Percentiles rank a stretch among this genome's conserved stretches.
Evolutionary conservation across 1,140 invertebrate species (phyloP).

Genomic region (Drosophila fuyamai): DNA sequence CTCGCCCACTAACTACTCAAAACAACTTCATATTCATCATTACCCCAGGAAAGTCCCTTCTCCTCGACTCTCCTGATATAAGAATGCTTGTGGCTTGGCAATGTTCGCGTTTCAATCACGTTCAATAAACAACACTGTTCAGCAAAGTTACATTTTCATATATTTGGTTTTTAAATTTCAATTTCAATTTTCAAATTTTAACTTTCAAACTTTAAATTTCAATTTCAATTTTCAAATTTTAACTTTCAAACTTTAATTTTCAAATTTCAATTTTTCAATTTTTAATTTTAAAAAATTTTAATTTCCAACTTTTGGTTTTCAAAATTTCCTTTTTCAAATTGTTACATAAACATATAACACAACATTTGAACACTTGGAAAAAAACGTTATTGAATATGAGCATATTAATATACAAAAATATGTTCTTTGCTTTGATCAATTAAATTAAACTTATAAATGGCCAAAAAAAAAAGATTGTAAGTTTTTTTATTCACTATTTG

Average conservation of each 20-base stretch:
- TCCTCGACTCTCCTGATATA: not conserved
- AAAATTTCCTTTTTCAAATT: too few species aligned
- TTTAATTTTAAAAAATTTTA: not conserved
- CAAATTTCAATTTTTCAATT: not conserved
- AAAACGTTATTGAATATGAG: too few species aligned
- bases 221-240: not conserved
- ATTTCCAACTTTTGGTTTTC: too few species aligned
- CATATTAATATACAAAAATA: too few species aligned
- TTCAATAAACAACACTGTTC: conserved; percentile 6
- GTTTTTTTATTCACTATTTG: too few species aligned
- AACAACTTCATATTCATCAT: not conserved
- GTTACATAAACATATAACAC: too few species aligned
- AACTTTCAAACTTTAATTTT: not conserved
- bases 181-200: not conserved
- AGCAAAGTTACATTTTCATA: not conserved
- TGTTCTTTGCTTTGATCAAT: too few species aligned
- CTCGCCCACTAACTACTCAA: not conserved
- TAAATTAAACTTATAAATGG: too few species aligned
- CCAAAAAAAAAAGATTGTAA: too few species aligned
- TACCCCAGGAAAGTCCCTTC: not conserved
- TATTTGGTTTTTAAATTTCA: not conserved
- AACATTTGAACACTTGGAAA: too few species aligned
- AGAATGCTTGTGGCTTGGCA: not conserved
- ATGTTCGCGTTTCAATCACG: not conserved
- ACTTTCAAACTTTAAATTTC: not conserved